Percentiles rank a stretch among this genome's conserved stretches.
These are phyloP conservation scores for Dastarcus helophoroides DNA, from an alignment of 2,888 invertebrate species.

Conservation along the genomic window DNA sequence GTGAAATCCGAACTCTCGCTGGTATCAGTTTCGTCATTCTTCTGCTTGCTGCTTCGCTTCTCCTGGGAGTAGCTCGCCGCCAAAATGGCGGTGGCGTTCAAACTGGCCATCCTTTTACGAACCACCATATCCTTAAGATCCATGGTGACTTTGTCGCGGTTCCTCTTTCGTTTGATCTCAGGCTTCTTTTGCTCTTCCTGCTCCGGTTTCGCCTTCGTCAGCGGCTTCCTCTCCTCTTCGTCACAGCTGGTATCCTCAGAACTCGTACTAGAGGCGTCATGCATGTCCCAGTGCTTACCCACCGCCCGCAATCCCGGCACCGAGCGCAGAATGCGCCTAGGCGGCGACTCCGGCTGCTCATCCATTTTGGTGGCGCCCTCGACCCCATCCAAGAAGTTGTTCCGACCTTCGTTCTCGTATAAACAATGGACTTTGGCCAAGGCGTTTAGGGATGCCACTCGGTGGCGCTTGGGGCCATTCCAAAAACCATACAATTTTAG, in stretches of 20 bases:
- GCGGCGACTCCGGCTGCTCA: slow-evolving; percentile 19
- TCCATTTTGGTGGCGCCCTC: slow-evolving; percentile 30
- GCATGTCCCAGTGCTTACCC: slow-evolving; percentile 77
- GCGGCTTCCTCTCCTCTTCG: slow-evolving; percentile 22
- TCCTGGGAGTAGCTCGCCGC: slow-evolving; percentile 74
- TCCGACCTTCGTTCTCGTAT: slow-evolving; percentile 77
- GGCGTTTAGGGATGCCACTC: slow-evolving; percentile 83
- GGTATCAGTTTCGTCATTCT: slow-evolving; percentile 42
- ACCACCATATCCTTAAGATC: slow-evolving; percentile 81
- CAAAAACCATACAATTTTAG: slow-evolving; percentile 57
- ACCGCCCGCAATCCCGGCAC: slow-evolving; percentile 65
- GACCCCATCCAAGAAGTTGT: slow-evolving; percentile 46
- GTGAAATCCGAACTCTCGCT: slow-evolving; percentile 39
- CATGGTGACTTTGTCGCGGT: slow-evolving; percentile 55
- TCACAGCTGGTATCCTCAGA: slow-evolving; percentile 28
- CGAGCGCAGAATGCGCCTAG: slow-evolving; percentile 51
- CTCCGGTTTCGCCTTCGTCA: slow-evolving; percentile 37
- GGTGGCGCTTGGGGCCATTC: slow-evolving; percentile 68
- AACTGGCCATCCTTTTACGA: slow-evolving; percentile 80
- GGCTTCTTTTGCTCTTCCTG: slow-evolving; percentile 35
- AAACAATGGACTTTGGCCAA: slow-evolving; percentile 82
- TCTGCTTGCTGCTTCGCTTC: slow-evolving; percentile 50
- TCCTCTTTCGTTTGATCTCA: slow-evolving; percentile 44
- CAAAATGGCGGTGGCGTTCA: slow-evolving; percentile 82
- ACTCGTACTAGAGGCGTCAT: slow-evolving; percentile 53